phyloP scores from a whole-genome alignment of 2,113 vertebrate species.

The Equus quagga region DNA sequence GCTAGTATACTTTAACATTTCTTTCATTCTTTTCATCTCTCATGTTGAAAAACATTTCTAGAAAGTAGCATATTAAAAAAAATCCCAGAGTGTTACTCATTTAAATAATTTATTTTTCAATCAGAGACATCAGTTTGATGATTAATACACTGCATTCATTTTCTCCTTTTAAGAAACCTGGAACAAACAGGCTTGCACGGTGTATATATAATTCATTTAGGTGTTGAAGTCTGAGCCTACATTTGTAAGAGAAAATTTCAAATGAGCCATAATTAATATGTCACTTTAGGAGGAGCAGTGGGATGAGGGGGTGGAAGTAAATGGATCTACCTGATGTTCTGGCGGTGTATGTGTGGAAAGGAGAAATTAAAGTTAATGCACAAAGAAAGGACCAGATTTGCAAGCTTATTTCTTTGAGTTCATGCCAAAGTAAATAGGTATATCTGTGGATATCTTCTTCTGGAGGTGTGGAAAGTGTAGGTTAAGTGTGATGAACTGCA shows the following conservation, averaged over 20 bases:
- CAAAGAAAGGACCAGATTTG: slow-evolving; percentile 57
- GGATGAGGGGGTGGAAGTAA: slow-evolving; percentile 70
- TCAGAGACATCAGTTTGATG: slow-evolving; percentile 72
- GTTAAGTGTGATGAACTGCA: slow-evolving; percentile 71
- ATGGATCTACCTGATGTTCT: slow-evolving; percentile 79
- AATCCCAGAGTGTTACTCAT: slow-evolving; percentile 53
- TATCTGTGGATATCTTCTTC: slow-evolving; percentile 71
- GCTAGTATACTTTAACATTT: background rate
- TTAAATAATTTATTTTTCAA: slow-evolving; percentile 83
- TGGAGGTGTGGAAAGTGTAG: slow-evolving; percentile 76
- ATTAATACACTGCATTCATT: slow-evolving; percentile 80
- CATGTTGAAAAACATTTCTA: slow-evolving; percentile 56
- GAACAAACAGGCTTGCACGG: slow-evolving; percentile 70
- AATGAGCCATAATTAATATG: slow-evolving; percentile 80
- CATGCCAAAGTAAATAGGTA: slow-evolving; percentile 75
- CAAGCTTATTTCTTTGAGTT: slow-evolving; percentile 72
- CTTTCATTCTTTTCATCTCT: slow-evolving; percentile 29
- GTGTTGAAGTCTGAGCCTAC: slow-evolving; percentile 80
- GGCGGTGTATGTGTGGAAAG: slow-evolving; percentile 51
- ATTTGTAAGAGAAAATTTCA: slow-evolving; percentile 79
- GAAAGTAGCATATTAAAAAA: slow-evolving; percentile 66
- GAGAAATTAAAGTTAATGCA: slow-evolving; percentile 69
- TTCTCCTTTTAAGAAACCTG: slow-evolving; percentile 79
- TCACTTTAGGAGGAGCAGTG: slow-evolving; percentile 70
- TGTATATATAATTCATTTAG: slow-evolving; percentile 80